Conservation (phyloP, 2,888 invertebrate species). For the Heliconius charithonia region DNA sequence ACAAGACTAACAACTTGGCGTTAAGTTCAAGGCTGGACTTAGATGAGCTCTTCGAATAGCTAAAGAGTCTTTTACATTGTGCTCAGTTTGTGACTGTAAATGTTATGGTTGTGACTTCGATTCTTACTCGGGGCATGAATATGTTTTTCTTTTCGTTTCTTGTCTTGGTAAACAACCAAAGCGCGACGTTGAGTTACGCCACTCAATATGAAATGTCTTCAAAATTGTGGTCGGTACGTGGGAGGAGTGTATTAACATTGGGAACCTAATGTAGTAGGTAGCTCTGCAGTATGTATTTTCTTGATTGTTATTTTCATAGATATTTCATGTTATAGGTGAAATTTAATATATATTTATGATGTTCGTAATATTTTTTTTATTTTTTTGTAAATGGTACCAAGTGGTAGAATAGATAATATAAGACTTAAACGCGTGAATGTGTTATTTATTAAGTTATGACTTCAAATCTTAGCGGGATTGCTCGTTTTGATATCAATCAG, state of each 20-base stretch:
- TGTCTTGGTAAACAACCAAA: not conserved
- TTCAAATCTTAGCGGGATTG: not conserved
- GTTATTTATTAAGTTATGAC: not conserved
- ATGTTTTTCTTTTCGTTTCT: not conserved
- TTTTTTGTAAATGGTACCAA: not conserved
- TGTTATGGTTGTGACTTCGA: too few relatives aligned
- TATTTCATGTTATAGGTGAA: not conserved
- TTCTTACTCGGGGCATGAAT: too few relatives aligned
- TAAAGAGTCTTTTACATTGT: conserved; percentile 6
- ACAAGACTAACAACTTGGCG: conserved; percentile 11
- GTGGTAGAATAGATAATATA: not conserved
- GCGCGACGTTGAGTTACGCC: not conserved
- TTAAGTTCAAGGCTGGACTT: conserved; percentile 26
- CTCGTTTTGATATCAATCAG: not conserved
- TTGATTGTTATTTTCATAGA: too few relatives aligned
- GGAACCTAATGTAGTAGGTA: too few relatives aligned
- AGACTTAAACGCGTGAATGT: not conserved
- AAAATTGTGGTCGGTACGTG: too few relatives aligned
- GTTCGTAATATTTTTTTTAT: not conserved
- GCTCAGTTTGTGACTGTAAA: not conserved
- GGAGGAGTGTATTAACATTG: too few relatives aligned
- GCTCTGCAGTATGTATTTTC: too few relatives aligned
- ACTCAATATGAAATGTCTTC: too few relatives aligned
- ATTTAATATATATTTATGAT: not conserved
- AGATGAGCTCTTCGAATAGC: conserved; percentile 13